Percentiles rank a stretch among this genome's conserved stretches.
Conservation (phyloP, 2,797 vertebrate species). For the Gymnothorax reevesii region DNA sequence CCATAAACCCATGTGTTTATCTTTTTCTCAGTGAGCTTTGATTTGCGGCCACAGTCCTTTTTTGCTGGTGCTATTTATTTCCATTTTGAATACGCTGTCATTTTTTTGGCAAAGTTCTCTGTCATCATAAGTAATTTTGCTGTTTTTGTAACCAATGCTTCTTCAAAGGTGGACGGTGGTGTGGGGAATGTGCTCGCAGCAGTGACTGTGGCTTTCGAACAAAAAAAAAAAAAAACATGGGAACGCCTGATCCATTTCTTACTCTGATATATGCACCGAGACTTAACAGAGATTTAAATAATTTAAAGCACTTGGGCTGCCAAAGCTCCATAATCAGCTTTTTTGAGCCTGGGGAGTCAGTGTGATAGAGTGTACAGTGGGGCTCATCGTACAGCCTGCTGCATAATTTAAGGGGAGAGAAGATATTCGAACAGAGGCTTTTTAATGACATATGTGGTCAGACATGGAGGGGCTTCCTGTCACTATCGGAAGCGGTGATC, state of each 20-base stretch:
- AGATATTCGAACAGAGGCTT: constrained; percentile 57
- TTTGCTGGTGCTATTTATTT: too few species aligned
- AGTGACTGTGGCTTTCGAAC: background rate
- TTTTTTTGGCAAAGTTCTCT: too few species aligned
- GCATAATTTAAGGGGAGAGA: constrained; percentile 71
- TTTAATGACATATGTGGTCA: constrained; percentile 68
- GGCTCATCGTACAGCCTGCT: constrained; percentile 68
- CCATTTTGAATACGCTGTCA: too few species aligned
- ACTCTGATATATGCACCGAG: constrained; percentile 72
- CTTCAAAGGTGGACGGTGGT: constrained; percentile 44
- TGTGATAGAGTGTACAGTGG: constrained; percentile 62
- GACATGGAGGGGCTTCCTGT: constrained; percentile 23
- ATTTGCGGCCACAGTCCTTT: too few species aligned
- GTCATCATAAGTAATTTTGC: too few species aligned
- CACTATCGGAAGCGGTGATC: constrained; percentile 1
- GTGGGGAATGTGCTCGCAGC: background rate
- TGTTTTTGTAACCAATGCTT: too few species aligned
- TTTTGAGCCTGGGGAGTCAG: constrained; percentile 68
- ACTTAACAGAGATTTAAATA: constrained; percentile 88
- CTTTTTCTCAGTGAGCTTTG: too few species aligned
- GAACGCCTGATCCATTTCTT: constrained; percentile 74
- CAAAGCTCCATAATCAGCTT: constrained; percentile 82
- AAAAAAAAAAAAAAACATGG: constrained; percentile 63
- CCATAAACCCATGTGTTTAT: too few species aligned
- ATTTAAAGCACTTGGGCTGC: constrained; percentile 81